Conservation (phyloP, 1,140 invertebrate genomes). For the Harpegnathos saltator region DNA sequence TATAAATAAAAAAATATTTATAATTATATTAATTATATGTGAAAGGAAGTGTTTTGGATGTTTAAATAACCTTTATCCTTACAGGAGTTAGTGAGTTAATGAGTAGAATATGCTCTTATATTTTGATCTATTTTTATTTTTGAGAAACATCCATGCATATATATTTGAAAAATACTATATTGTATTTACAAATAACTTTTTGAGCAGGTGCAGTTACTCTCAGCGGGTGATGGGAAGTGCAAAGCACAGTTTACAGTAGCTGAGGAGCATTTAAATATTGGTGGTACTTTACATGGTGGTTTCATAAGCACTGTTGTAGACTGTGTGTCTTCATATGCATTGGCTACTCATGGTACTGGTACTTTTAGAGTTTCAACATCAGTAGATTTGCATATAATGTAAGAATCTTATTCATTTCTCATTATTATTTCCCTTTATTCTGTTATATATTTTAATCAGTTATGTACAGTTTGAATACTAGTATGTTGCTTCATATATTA, state of each 20-base stretch:
- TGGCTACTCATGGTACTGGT: constrained; percentile 89
- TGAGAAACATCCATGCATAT: too few relatives aligned
- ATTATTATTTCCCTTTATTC: constrained; percentile 28
- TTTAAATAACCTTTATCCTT: too few relatives aligned
- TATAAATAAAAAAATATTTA: too few relatives aligned
- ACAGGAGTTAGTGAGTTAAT: too few relatives aligned
- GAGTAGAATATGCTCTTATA: not conserved
- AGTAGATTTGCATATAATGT: constrained; percentile 91
- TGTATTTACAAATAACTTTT: constrained; percentile 64
- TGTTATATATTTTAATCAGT: not conserved
- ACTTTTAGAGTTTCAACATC: too few relatives aligned
- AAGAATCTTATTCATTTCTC: constrained; percentile 75
- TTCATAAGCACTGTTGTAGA: constrained; percentile 94
- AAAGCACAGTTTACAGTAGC: constrained; percentile 92
- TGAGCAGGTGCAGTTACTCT: constrained; percentile 89
- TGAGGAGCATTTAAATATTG: constrained; percentile 91
- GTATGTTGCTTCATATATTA: not conserved
- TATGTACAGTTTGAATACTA: not conserved
- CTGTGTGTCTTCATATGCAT: constrained; percentile 92
- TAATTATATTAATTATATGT: too few relatives aligned
- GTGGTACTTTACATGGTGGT: constrained; percentile 93
- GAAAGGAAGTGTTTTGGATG: too few relatives aligned
- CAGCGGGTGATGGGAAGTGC: constrained; percentile 89
- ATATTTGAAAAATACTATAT: constrained; percentile 9
- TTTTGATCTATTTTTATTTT: constrained; percentile 34